phyloP scores from a whole-genome alignment of 2,113 vertebrate species.

The Xenopus borealis region DNA sequence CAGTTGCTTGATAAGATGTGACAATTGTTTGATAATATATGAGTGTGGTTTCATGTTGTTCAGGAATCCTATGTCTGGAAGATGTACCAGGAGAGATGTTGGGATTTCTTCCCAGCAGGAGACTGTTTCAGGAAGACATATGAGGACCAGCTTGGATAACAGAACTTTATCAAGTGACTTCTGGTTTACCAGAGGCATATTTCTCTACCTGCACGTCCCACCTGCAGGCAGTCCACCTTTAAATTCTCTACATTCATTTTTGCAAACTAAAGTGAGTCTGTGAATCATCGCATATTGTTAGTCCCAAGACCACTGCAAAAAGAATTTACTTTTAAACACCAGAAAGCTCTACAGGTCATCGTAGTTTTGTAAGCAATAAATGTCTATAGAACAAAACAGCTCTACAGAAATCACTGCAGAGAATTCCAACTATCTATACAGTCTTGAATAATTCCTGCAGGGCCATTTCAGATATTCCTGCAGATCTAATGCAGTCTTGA shows the following conservation, averaged over 20 bases:
- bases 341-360: not conserved
- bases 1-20: no score
- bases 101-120: constrained; percentile 90
- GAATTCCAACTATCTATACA: not conserved
- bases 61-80: constrained; percentile 94
- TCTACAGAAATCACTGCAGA: not conserved
- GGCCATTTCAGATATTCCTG: not conserved
- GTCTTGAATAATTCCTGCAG: no score
- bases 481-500: no score
- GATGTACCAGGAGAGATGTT: constrained; percentile 88
- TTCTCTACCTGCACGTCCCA: constrained; percentile 1
- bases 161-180: not conserved
- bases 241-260: constrained; percentile 12
- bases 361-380: not conserved
- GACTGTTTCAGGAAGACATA: constrained; percentile 94
- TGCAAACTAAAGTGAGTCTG: constrained; percentile 6
- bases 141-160: constrained; percentile 86
- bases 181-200: not conserved
- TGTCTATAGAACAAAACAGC: not conserved
- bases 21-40: no score
- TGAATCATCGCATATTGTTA: not conserved
- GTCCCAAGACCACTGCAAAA: not conserved
- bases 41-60: not conserved
- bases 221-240: not conserved
- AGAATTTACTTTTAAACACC: not conserved